Evolutionary conservation across 2,113 vertebrate species (phyloP), one percentile per base, ranked within the genome.

Genomic region (Colius striatus): DNA sequence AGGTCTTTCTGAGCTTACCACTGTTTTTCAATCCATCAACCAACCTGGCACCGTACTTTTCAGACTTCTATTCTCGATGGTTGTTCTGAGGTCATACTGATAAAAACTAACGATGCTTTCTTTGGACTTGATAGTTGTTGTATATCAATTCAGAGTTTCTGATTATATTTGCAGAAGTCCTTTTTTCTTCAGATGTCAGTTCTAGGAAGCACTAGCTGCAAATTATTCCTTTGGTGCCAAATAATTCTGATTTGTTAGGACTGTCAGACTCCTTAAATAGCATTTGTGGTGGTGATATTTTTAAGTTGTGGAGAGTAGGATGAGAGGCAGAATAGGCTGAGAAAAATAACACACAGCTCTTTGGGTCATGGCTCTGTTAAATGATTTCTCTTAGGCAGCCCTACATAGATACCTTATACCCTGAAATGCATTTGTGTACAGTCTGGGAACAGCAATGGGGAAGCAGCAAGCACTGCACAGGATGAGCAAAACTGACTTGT

Each of bases 321-420:
- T 22, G 38, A 60, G 73, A 80, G 34, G 38, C 16, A 5, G 80
- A 55, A 50, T 1, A 32, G n/a, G 38, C 79, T 14, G 25, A 51
- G 50, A 60, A 55, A 61, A 79, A 41, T 2, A 47, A 43, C 66
- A 45, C 26, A 2, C 21, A 41, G 34, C n/a, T 70, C 60, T 51
- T 22, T 3, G 6, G 21, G 32, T n/a, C 2, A 0, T 34, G 34
- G 26, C 51, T 55, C 47, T 7, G 27, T 29, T 45, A 47, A 62
- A 61, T 4, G 20, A 20, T 66, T 19, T 88, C 21, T 43, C 30
- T 55, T 30, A 57, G 67, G 60, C 43, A 79, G 32, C 67, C n/a
- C 73, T 63, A 25, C 14, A 0, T 1, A 58, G 53, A 22, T 53
- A 3, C 19, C 4, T 2, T 22, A 11, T 27, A 6, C 29, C 53